Base-by-base conservation (phyloP, 2,797 vertebrate species). In the Delichon dasypus region DNA sequence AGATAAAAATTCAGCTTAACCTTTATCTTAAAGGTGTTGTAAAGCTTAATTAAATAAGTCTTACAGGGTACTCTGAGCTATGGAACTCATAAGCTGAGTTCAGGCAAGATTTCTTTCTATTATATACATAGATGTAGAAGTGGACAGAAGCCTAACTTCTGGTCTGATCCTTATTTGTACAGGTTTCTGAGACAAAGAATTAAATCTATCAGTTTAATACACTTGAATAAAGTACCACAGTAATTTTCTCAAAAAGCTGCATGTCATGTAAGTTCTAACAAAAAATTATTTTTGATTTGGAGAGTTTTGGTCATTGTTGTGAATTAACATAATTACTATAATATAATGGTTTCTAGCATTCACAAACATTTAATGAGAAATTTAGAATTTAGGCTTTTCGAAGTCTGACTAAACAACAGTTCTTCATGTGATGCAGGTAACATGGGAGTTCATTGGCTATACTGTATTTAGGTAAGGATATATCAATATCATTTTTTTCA, bases 41-140 rank as follows among this genome's bases (percentile, higher is more conserved):
- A 87, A 92, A 77, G 12, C 6, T 91, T 89, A 85, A 94, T 73
- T 89, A 85, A 90, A 88, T 85, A 58, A 80, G 40, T 12, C 14
- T 92, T 75, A 72, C 23, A 60, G 72, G 67, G 13, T 48, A 75
- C 22, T 67, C 64, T 38, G 32, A 81, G 65, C 23, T 47, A 54
- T n/a, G 74, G 30, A 48, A 80, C 12, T 65, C 13, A 55, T 38
- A 23, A 88, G 17, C 21, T 78, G 45, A 82, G 53, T 86, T 66
- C 70, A 50, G 67, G 20, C 6, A 76, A 83, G 30, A 74, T 74
- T 73, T 16, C 16, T 14, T 73, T 82, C 23, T 48, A 27, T 73
- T 78, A 57, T 42, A 30, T 55, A 64, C 7, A 16, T 19, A 47
- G 3, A 38, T 8, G 6, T 81, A 90, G 30, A 17, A 72, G 15